Base-by-base conservation (phyloP, 2,797 vertebrate genomes). In the Rhynchotus rufescens region DNA sequence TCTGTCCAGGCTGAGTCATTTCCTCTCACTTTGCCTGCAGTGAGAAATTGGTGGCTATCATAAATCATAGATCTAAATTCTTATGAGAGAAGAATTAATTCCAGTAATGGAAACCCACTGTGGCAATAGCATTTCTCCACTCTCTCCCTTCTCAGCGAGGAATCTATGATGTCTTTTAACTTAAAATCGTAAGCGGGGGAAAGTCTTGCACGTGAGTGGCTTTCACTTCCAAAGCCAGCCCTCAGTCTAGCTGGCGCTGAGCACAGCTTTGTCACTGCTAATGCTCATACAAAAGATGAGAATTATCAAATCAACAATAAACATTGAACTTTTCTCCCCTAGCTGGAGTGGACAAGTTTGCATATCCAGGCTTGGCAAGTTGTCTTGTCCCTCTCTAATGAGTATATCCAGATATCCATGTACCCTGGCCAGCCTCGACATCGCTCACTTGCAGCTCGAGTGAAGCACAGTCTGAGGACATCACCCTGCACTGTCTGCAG, bases 51-150 rank as follows among this genome's bases (percentile, higher is more conserved):
- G 84, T 92, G 96, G 80, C 87, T 96, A 93, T 85, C 92, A 95
- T 97, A 97, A 98, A 97, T 96, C 97, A 96, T 14, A 74, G 91
- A 44, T 93, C 96, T 95, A 95, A 96, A 88, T 87, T 82, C 88
- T 93, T 96, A 93, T 84, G 94, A 95, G 94, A 96, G 89, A 91
- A 74, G 89, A 97, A 97, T 98, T 97, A 97, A 97, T 97, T 95
- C 96, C 95, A 88, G 92, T 97, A 97, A 97, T 96, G 96, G 94
- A 97, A 97, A 96, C 83, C 94, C 94, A 95, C 93, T 93, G 78
- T 60, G 34, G 84, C 93, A 84, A 90, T n/a, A 80, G 60, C 60
- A 80, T 74, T 79, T 19, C 34, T 68, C 69, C 49, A 40, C 80
- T 62, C 83, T 61, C 66, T 74, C 62, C 71, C 65, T 72, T 66